Base-by-base conservation (phyloP, 1,140 invertebrate genomes). In the Prorops nasuta region DNA sequence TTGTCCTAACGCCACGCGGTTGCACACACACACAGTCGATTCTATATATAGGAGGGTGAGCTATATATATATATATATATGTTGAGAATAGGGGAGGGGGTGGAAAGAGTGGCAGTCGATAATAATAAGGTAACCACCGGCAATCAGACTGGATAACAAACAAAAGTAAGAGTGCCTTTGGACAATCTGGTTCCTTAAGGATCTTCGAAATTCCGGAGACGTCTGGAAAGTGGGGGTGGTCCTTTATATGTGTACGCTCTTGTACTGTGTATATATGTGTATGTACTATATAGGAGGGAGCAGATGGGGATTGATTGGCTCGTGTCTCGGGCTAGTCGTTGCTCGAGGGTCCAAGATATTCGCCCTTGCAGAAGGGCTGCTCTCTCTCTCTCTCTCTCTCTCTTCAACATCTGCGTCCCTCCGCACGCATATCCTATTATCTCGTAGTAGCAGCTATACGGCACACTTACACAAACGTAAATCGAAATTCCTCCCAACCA, bases 251-350 rank as follows among this genome's bases (percentile, higher is more conserved):
- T n/a, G n/a, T n/a, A n/a, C n/a, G n/a, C n/a, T n/a, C n/a, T n/a
- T n/a, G n/a, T n/a, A n/a, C n/a, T n/a, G n/a, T n/a, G n/a, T n/a
- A n/a, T n/a, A n/a, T n/a, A n/a, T n/a, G n/a, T n/a, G n/a, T n/a
- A n/a, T n/a, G n/a, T n/a, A n/a, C n/a, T n/a, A n/a, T n/a, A n/a
- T n/a, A n/a, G n/a, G n/a, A n/a, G n/a, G n/a, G n/a, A 60, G 40
- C 51, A 59, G 58, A 59, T 54, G 52, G 51, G 58, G 51, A 59
- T 55, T 60, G 58, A 60, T 58, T 59, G 58, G 57, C 56, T 47
- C 47, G 58, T 59, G 58, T 60, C 56, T 60, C 18, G 22, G 28
- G 35, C 19, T 40, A 28, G n/a, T 10, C 24, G 24, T 28, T 6
- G 24, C 24, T 28, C 24, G 24, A 10, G 24, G 10, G 10, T 28